Percentiles rank a stretch among this genome's conserved stretches.
Evolutionary conservation across 1,140 invertebrate genomes (phyloP).

Genomic region (Gonatopus flavifemur): DNA sequence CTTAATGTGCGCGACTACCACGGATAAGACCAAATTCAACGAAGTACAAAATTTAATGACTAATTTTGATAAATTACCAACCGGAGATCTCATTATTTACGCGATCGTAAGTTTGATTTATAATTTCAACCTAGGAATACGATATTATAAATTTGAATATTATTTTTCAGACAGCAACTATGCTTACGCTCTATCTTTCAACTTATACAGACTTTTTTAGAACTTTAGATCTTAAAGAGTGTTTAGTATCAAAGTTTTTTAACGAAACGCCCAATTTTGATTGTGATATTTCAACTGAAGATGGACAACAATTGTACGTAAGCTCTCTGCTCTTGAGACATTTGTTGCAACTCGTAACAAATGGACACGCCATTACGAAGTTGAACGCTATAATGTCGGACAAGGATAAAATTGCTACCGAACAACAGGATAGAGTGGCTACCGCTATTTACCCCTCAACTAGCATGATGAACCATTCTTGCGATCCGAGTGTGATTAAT

Average conservation of each 20-base stretch:
- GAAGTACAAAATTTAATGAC: conserved; percentile 50
- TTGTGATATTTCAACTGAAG: conserved; percentile 39
- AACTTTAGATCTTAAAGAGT: conserved; percentile 32
- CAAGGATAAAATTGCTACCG: conserved; percentile 33
- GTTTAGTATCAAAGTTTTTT: conserved; percentile 40
- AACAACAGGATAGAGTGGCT: conserved; percentile 67
- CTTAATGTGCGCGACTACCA: conserved; percentile 51
- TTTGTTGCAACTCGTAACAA: conserved; percentile 77
- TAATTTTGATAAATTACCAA: conserved; percentile 49
- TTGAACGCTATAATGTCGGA: conserved; percentile 35
- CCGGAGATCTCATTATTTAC: conserved; percentile 54
- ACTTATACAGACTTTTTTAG: conserved; percentile 61
- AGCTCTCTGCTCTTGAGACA: conserved; percentile 69
- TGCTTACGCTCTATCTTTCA: conserved; percentile 61
- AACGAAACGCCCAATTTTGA: conserved; percentile 29
- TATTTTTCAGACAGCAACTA: conserved; percentile 61
- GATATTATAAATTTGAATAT: conserved; percentile 5
- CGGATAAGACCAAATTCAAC: conserved; percentile 44
- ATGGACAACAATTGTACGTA: conserved; percentile 56
- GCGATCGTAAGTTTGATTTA: conserved; percentile 44
- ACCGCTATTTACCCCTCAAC: conserved; percentile 86
- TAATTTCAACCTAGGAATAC: conserved; percentile 25
- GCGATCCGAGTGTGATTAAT: conserved; percentile 79
- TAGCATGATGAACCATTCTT: conserved; percentile 90
- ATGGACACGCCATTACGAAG: conserved; percentile 74